A percentile compares a stretch with the other conserved stretches of the same genome.
phyloP scores from a whole-genome alignment of 2,113 vertebrate species.

The western clawed frog (Xenopus tropicalis) region UCB_Xtro_10.0 CM004445.2:49500501-49501000 shows the following conservation, averaged over 20 bases:
- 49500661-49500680: constrained; percentile 21
- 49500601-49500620: constrained; percentile 39
- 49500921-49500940: constrained; percentile 41
- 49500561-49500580: constrained; percentile 31
- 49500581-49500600: constrained; percentile 30
- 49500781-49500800: constrained; percentile 38
- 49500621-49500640: constrained; percentile 41
- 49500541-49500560: constrained; percentile 8
- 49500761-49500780: constrained; percentile 22
- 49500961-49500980: constrained; percentile 21
- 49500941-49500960: constrained; percentile 44
- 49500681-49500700: constrained; percentile 40
- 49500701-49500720: constrained; percentile 47
- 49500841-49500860: constrained; percentile 36
- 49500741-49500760: constrained; percentile 43
- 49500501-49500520: background rate
- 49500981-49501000: constrained; percentile 10
- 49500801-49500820: constrained; percentile 42
- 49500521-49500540: background rate
- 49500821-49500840: constrained; percentile 3
- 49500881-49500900: constrained; percentile 44
- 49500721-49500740: constrained; percentile 8
- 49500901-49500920: background rate
- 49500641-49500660: constrained; percentile 25
- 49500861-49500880: constrained; percentile 33